Percentiles rank a stretch among this genome's conserved stretches.
These are phyloP conservation scores for Macrobrachium nipponense DNA, from an alignment of 1,140 invertebrate species.

Conservation along the genomic window DNA sequence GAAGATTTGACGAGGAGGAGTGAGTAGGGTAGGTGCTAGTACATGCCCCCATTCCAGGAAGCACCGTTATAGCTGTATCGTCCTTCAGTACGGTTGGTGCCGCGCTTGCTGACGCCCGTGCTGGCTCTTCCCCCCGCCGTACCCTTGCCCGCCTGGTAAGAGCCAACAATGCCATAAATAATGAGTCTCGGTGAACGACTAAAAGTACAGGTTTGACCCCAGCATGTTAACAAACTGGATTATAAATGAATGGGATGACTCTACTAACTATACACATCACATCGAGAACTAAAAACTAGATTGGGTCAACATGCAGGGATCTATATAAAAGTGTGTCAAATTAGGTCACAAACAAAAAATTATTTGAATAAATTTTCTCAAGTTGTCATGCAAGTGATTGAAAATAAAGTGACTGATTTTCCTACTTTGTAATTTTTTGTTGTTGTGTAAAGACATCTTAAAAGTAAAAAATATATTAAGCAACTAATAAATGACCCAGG, in stretches of 20 bases:
- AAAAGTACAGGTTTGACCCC: conserved; percentile 60
- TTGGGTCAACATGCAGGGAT: conserved; percentile 50
- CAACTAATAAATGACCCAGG: no score
- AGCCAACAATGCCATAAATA: conserved; percentile 62
- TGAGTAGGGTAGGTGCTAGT: conserved; percentile 42
- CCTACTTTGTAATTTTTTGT: no score
- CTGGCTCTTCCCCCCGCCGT: conserved; percentile 58
- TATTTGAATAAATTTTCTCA: no score
- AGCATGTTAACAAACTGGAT: conserved; percentile 53
- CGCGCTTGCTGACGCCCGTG: conserved; percentile 57
- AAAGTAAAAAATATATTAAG: no score
- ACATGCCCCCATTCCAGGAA: conserved; percentile 47
- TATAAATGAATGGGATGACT: conserved; percentile 41
- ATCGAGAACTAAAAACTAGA: conserved; percentile 28
- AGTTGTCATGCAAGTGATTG: background rate
- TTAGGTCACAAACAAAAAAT: no score
- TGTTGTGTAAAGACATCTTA: no score
- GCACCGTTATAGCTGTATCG: conserved; percentile 38
- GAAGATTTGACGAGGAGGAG: no score
- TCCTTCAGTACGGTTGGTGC: conserved; percentile 58
- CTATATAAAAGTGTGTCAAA: no score
- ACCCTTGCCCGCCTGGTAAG: conserved; percentile 61
- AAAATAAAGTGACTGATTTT: background rate
- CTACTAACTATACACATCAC: conserved; percentile 19
- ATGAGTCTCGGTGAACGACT: conserved; percentile 60